Percentiles rank a stretch among this genome's conserved stretches.
Evolutionary conservation across 1,140 invertebrate genomes (phyloP).

Genomic region (Diorhabda sublineata): DNA sequence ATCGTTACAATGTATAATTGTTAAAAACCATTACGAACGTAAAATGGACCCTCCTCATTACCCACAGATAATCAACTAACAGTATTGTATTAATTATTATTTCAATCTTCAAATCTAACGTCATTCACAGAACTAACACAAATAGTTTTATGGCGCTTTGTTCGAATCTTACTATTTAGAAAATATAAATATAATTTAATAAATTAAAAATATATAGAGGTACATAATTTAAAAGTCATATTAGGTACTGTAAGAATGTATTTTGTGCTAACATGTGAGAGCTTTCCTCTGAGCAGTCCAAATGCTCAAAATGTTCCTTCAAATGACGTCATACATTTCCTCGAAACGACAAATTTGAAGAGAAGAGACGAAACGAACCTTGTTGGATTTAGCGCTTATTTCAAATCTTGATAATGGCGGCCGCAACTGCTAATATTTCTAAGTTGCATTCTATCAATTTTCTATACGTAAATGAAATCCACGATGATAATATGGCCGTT

Average conservation of each 20-base stretch:
- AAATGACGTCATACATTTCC: not conserved
- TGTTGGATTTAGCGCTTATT: not conserved
- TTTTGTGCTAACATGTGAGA: not conserved
- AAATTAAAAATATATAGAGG: too few relatives aligned
- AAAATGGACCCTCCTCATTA: too few relatives aligned
- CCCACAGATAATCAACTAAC: too few relatives aligned
- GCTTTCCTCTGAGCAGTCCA: not conserved
- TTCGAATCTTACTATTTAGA: too few relatives aligned
- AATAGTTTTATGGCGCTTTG: too few relatives aligned
- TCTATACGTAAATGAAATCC: not conserved
- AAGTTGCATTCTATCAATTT: not conserved
- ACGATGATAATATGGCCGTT: not conserved
- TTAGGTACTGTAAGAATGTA: not conserved
- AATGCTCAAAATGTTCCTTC: not conserved
- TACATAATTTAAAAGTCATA: slow-evolving; percentile 17
- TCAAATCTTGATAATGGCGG: not conserved
- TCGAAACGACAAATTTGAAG: not conserved
- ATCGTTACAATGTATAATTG: too few relatives aligned
- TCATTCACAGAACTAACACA: too few relatives aligned
- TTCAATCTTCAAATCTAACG: too few relatives aligned
- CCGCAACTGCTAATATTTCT: not conserved
- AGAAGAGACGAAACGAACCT: not conserved
- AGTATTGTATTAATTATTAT: too few relatives aligned
- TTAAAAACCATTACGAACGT: too few relatives aligned
- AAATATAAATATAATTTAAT: too few relatives aligned